These are phyloP conservation scores for Epinotia nisella DNA, from an alignment of 2,888 invertebrate species.

Conservation along the genomic window DNA sequence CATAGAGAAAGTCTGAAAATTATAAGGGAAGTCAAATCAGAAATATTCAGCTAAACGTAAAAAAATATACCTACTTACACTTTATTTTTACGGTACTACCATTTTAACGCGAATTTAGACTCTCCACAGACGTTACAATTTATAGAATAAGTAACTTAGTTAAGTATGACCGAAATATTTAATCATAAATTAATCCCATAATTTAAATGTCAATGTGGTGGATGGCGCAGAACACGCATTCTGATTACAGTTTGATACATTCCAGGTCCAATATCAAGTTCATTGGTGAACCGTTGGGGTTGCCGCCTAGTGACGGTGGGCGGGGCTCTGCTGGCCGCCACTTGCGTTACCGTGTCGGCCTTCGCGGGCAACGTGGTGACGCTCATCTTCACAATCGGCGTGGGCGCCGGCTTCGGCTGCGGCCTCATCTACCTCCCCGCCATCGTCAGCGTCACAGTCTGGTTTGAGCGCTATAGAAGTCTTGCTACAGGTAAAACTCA, in stretches of 20 bases:
- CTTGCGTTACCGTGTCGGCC: slow-evolving; percentile 91
- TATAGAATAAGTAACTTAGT: background rate
- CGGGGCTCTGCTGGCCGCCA: slow-evolving; percentile 91
- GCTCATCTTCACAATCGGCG: slow-evolving; percentile 96
- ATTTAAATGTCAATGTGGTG: background rate
- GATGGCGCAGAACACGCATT: background rate
- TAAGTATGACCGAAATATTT: background rate
- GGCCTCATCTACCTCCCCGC: slow-evolving; percentile 99
- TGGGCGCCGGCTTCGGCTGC: slow-evolving; percentile 97
- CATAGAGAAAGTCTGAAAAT: background rate
- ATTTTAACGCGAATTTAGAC: too few relatives aligned
- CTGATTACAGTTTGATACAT: slow-evolving; percentile 47
- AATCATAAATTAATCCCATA: background rate
- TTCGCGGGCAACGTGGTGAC: slow-evolving; percentile 93
- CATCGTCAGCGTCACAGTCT: slow-evolving; percentile 98
- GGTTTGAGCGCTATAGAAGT: slow-evolving; percentile 97
- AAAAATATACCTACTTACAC: too few relatives aligned
- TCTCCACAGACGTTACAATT: too few relatives aligned
- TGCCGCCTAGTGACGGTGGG: slow-evolving; percentile 96
- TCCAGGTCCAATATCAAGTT: slow-evolving; percentile 97
- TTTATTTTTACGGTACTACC: too few relatives aligned
- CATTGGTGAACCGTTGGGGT: slow-evolving; percentile 97
- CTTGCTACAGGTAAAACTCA: slow-evolving; percentile 91
- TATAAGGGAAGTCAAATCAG: background rate
- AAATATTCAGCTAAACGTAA: too few relatives aligned